phyloP scores from a whole-genome alignment of 2,888 invertebrate genomes.

The Pinctada fucata region DNA sequence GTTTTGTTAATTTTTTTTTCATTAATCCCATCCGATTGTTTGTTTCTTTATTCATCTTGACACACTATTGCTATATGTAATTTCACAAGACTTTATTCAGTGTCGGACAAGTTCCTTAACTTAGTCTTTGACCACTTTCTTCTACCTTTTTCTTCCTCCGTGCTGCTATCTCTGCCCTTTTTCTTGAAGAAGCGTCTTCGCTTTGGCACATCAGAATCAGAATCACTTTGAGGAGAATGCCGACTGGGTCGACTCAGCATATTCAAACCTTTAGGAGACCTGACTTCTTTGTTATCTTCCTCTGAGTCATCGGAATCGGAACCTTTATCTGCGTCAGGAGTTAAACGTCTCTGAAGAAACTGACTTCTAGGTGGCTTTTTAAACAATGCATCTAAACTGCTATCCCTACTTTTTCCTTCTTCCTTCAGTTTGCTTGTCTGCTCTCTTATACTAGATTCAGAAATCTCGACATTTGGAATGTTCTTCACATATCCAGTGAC shows the following conservation, averaged over 20 bases:
- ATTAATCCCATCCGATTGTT: too few species aligned
- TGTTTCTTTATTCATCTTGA: too few species aligned
- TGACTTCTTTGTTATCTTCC: not conserved
- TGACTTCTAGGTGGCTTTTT: not conserved
- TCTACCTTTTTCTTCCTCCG: constrained; percentile 23
- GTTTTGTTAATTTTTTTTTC: too few species aligned
- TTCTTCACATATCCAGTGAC: constrained; percentile 9
- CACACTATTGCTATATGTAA: too few species aligned
- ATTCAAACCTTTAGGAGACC: constrained; percentile 3
- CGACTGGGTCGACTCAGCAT: not conserved
- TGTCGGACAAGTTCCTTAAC: too few species aligned
- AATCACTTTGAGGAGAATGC: constrained; percentile 9
- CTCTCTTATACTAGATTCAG: not conserved
- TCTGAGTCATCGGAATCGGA: constrained; percentile 20
- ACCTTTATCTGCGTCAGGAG: not conserved
- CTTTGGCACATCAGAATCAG: constrained; percentile 18
- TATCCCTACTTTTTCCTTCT: not conserved
- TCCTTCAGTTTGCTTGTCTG: too few species aligned
- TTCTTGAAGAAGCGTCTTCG: not conserved
- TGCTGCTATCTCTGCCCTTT: constrained; percentile 26
- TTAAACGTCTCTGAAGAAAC: constrained; percentile 8
- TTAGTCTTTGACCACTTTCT: constrained; percentile 1
- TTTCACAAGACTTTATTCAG: too few species aligned
- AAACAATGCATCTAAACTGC: not conserved
- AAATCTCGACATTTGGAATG: constrained; percentile 2